Evolutionary conservation across 2,888 invertebrate species (phyloP).

Genomic region (Alsophila aescularia): DNA sequence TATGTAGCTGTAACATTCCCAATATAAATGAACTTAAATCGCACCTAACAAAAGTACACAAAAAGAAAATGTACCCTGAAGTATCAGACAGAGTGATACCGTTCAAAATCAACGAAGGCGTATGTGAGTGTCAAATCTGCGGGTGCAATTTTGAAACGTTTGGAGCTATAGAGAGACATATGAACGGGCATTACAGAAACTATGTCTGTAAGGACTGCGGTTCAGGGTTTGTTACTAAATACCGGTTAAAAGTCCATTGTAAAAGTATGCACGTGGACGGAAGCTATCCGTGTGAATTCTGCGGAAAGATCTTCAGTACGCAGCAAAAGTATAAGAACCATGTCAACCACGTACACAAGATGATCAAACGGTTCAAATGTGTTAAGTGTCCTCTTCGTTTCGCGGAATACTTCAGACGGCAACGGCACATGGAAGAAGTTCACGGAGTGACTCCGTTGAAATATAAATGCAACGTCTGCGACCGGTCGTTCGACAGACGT

Average conservation of each 20-base stretch:
- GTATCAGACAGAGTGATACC: conserved; percentile 49
- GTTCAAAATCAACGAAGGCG: conserved; percentile 42
- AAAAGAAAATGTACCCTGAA: conserved; percentile 43
- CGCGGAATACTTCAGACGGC: conserved; percentile 51
- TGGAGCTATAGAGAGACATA: conserved; percentile 71
- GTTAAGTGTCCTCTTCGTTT: conserved; percentile 51
- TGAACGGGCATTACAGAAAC: conserved; percentile 74
- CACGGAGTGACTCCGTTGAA: conserved; percentile 39
- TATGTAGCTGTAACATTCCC: conserved; percentile 39
- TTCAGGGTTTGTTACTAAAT: conserved; percentile 59
- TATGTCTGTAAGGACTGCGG: conserved; percentile 72
- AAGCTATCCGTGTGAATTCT: conserved; percentile 41
- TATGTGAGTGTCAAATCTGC: conserved; percentile 55
- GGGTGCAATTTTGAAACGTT: conserved; percentile 69
- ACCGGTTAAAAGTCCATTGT: conserved; percentile 61
- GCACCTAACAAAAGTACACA: conserved; percentile 43
- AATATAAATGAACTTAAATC: conserved; percentile 42
- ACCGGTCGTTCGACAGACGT: conserved; percentile 33
- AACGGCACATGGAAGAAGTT: conserved; percentile 48
- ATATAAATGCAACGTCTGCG: conserved; percentile 42
- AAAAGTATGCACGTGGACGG: conserved; percentile 38
- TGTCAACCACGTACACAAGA: conserved; percentile 47
- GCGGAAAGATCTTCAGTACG: conserved; percentile 51
- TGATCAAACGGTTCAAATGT: conserved; percentile 50
- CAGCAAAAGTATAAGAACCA: conserved; percentile 46